Base-by-base conservation (phyloP, 2,797 vertebrate genomes). In the Rhynchonycteris naso region DNA sequence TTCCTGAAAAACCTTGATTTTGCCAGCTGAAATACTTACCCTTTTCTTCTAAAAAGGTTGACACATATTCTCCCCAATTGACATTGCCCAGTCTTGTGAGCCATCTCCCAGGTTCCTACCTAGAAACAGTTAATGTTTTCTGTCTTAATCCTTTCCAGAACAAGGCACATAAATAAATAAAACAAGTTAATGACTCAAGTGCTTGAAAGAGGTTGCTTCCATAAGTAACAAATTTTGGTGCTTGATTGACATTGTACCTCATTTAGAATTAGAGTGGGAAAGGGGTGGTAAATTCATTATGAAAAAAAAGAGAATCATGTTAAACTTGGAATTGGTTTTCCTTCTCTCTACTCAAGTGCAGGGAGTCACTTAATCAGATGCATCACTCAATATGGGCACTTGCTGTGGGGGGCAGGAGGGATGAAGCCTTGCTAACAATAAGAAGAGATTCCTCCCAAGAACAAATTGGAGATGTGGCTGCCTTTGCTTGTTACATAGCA, bases 111-210 rank as follows among this genome's bases (percentile, higher is more conserved):
- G 16, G n/a, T 47, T 66, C 26, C 38, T 65, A 19, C 30, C 26
- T 84, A 68, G 33, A 91, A 79, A 86, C 10, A 72, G 65, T 75
- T 83, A n/a, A 22, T 86, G 38, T n/a, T 88, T 82, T 90, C 63
- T 47, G 26, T 76, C 22, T 90, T 89, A 75, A 47, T 92, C 56
- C 68, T 81, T 95, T 95, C 69, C 92, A 94, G 95, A 81, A 78
- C 33, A 47, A 86, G 90, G 59, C 18, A 16, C 66, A 68, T 38
- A 75, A 28, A 69, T 30, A 75, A 87, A 91, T 93, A 80, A 91
- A 94, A 43, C 66, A 89, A 87, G 47, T 82, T 69, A 89, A 83
- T 79, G 92, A 90, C 90, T 95, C 65, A 95, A 83, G 68, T 58
- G 47, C 33, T 93, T 61, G 26, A 89, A 76, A 90, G 59, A 91